phyloP scores from a whole-genome alignment of 2,888 invertebrate species.

The Drosophila melanosoma region DNA sequence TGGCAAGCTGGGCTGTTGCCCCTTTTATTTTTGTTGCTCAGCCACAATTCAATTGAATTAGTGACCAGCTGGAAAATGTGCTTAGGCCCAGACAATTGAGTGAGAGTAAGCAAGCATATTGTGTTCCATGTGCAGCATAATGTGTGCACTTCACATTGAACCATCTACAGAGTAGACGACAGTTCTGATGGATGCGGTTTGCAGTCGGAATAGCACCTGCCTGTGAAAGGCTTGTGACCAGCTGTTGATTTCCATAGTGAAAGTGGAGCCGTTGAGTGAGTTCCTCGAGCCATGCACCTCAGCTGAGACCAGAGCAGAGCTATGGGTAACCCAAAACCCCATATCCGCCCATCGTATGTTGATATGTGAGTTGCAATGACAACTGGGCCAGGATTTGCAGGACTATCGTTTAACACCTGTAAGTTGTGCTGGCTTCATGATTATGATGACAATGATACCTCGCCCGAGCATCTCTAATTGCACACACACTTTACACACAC shows the following conservation, averaged over 20 bases:
- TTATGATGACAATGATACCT: constrained; percentile 58
- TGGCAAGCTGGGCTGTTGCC: constrained; percentile 27
- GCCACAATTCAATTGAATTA: constrained; percentile 60
- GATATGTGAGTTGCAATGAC: constrained; percentile 51
- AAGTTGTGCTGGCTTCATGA: constrained; percentile 16
- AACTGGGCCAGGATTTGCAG: constrained; percentile 23
- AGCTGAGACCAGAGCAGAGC: not conserved
- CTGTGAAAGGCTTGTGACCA: constrained; percentile 49
- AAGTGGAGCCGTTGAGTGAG: constrained; percentile 9
- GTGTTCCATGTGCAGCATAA: constrained; percentile 42
- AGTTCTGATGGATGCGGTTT: constrained; percentile 58
- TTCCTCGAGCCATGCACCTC: constrained; percentile 9
- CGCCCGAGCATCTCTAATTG: constrained; percentile 53
- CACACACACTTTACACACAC: constrained; percentile 69
- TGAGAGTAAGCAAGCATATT: constrained; percentile 25
- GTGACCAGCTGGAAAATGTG: constrained; percentile 70
- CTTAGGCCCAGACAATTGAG: constrained; percentile 52
- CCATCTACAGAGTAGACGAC: constrained; percentile 24
- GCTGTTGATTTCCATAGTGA: constrained; percentile 40
- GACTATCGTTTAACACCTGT: constrained; percentile 70
- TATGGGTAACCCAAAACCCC: constrained; percentile 50
- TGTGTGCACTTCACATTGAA: constrained; percentile 65
- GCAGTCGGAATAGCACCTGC: constrained; percentile 56
- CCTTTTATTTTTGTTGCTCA: constrained; percentile 26
- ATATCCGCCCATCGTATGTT: constrained; percentile 64